A percentile compares a stretch with the other conserved stretches of the same genome.
These are phyloP conservation scores for Pluvianellus socialis DNA, from an alignment of 2,113 vertebrate species.

Conservation along the genomic window DNA sequence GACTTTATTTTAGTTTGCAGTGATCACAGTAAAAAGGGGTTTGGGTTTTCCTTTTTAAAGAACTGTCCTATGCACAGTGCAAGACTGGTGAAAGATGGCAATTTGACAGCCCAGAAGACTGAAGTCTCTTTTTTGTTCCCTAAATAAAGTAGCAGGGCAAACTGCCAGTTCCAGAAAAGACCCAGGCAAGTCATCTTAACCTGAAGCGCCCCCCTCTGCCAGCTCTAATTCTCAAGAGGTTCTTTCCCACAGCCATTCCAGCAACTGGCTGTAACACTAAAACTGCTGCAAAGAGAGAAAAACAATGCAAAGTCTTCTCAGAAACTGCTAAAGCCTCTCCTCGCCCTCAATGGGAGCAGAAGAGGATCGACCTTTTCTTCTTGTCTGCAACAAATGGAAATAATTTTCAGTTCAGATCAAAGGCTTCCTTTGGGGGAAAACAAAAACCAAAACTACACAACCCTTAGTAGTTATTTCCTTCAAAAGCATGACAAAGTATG, in stretches of 20 bases:
- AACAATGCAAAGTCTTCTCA: background rate
- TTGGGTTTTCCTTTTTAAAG: background rate
- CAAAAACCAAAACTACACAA: background rate
- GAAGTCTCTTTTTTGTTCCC: background rate
- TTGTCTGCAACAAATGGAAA: background rate
- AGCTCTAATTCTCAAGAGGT: background rate
- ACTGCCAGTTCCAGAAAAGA: background rate
- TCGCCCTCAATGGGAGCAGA: background rate
- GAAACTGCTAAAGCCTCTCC: background rate
- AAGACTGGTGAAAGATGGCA: background rate
- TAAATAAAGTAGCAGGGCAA: background rate
- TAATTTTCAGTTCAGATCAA: background rate
- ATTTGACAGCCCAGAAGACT: background rate
- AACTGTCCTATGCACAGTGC: background rate
- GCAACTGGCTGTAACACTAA: background rate
- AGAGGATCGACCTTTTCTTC: background rate
- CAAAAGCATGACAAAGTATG: background rate
- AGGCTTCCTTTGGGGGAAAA: background rate
- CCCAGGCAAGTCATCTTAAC: background rate
- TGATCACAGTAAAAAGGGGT: background rate
- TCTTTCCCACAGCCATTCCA: background rate
- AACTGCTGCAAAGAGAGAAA: background rate
- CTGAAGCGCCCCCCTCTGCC: conserved; percentile 44
- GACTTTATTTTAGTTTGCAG: background rate
- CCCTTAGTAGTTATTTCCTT: background rate